Evolutionary conservation across 1,140 invertebrate genomes (phyloP), one percentile per base, ranked within the genome.

Genomic region (Drosophila pachea): DNA sequence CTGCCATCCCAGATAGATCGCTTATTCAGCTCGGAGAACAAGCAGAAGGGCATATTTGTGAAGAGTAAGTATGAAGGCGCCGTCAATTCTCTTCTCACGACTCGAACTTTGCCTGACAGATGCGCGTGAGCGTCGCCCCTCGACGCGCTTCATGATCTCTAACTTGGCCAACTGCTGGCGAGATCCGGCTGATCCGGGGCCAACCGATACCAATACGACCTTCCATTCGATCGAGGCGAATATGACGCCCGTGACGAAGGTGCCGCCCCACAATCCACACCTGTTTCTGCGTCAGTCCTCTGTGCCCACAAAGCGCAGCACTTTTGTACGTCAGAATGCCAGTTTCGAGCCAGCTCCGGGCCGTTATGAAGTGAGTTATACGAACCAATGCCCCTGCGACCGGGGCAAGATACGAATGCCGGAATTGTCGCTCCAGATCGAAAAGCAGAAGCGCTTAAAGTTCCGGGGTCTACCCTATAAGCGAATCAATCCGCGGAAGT

Each of bases 341-440:
- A 78, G 83, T 12, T 86, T 88, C 14, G 62, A 73, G 8, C 83
- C 87, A 0, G 79, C 61, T 1, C 79, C 84, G 0, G 87, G 87
- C 0, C 83, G 87, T 4, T 88, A 88, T 32, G 73, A 74, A 4
- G 66, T 58, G 40, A 71, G 83, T 9, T 86, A 72, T 45, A 50
- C 64, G 0, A 62, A 74, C 11, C 49, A 74, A 8, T 88, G 87
- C 50, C 50, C 69, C 0, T 87, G 87, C 45, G 42, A 63, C 5
- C 9, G 54, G 5, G 74, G 76, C 6, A 69, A 72, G 29, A 68
- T 61, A 2, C 59, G 36, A 8, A 63, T 71, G 50, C 72, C 87
- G 5, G 49, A 55, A 0, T 48, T 88, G 11, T 53, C 68, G 14
- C 5, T 87, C 4, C 7, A 53, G 5, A 74, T 88, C 4, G 87